These are phyloP conservation scores for Drosophila sproati DNA, from an alignment of 1,140 invertebrate genomes.

Conservation along the genomic window DNA sequence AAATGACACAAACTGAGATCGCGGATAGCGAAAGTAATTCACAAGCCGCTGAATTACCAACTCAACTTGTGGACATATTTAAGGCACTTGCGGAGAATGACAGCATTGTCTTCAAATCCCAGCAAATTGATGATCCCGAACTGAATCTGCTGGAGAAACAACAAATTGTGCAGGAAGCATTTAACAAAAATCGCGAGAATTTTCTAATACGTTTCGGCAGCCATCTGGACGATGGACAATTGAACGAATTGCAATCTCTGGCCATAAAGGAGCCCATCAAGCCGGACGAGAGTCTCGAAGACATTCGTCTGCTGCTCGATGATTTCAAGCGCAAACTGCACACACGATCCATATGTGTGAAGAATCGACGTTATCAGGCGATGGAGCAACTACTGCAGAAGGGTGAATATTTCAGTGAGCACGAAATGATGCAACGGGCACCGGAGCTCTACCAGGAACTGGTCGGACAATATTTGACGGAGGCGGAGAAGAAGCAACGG, in stretches of 20 bases:
- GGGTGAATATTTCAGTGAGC: slow-evolving; percentile 94
- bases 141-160: slow-evolving; percentile 89
- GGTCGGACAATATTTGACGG: slow-evolving; percentile 92
- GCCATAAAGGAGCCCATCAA: slow-evolving; percentile 33
- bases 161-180: slow-evolving; percentile 88
- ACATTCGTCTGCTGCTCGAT: slow-evolving; percentile 87
- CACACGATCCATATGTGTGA: slow-evolving; percentile 87
- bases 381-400: slow-evolving; percentile 90
- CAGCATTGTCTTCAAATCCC: slow-evolving; percentile 89
- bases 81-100: slow-evolving; percentile 69
- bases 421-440: slow-evolving; percentile 96
- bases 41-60: slow-evolving; percentile 17
- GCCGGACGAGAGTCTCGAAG: slow-evolving; percentile 85
- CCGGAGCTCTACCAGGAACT: slow-evolving; percentile 95
- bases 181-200: slow-evolving; percentile 87
- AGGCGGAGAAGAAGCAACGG: slow-evolving; percentile 89
- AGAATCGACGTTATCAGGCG: slow-evolving; percentile 93
- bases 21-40: slow-evolving; percentile 15
- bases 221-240: slow-evolving; percentile 88
- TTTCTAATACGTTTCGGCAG: slow-evolving; percentile 92
- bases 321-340: slow-evolving; percentile 86
- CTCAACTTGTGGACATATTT: slow-evolving; percentile 64
- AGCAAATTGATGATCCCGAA: slow-evolving; percentile 91
- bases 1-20: slow-evolving; percentile 60
- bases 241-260: slow-evolving; percentile 88